Conservation (phyloP, 2,888 invertebrate genomes). For the Zhuqinia jingwanae region DNA sequence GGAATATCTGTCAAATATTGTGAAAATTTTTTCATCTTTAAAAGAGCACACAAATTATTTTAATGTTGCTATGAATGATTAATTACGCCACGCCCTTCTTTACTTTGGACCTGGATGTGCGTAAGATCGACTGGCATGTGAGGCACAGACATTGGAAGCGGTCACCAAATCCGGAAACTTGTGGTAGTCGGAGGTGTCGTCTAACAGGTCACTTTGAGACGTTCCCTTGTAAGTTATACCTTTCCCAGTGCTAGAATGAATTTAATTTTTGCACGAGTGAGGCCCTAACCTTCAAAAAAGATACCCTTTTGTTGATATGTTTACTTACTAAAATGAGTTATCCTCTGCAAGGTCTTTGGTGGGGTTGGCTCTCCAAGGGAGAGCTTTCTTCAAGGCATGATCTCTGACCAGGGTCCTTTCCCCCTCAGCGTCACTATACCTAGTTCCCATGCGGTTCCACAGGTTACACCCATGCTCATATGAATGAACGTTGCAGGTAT, state of each 20-base stretch:
- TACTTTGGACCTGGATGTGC: slow-evolving; percentile 77
- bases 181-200: slow-evolving; percentile 69
- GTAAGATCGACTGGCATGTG: slow-evolving; percentile 75
- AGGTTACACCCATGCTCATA: slow-evolving; percentile 74
- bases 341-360: slow-evolving; percentile 71
- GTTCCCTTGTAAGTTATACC: slow-evolving; percentile 72
- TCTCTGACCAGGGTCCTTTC: slow-evolving; percentile 72
- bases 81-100: too few relatives aligned
- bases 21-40: not conserved
- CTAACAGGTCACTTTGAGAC: slow-evolving; percentile 57
- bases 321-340: slow-evolving; percentile 76
- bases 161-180: slow-evolving; percentile 77
- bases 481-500: slow-evolving; percentile 72
- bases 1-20: slow-evolving; percentile 73
- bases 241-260: slow-evolving; percentile 75
- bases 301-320: too few relatives aligned
- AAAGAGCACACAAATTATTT: too few relatives aligned
- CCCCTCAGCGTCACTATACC: slow-evolving; percentile 53
- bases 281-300: too few relatives aligned
- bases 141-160: slow-evolving; percentile 76
- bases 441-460: slow-evolving; percentile 75
- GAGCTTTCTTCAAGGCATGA: slow-evolving; percentile 76
- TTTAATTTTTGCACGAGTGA: too few relatives aligned
- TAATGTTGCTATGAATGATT: slow-evolving; percentile 22
- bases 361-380: slow-evolving; percentile 76